Evolutionary conservation across 2,113 vertebrate genomes (phyloP), one percentile per base, ranked within the genome.

Genomic region (Quiscalus mexicanus): DNA sequence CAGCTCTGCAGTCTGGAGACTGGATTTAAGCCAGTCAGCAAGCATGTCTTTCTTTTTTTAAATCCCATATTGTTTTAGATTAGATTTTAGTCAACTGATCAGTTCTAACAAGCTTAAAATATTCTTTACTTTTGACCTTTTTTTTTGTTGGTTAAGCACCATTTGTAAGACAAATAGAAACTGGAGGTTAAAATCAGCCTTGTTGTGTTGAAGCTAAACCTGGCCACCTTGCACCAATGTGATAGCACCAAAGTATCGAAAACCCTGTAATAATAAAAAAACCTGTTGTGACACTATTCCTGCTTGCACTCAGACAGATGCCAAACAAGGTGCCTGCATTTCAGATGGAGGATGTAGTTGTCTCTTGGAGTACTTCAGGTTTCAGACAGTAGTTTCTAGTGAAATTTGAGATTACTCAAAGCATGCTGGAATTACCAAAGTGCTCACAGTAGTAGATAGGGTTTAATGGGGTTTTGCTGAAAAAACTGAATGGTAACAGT

Each of bases 61-160:
- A 83, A 62, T 56, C 47, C 28, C 55, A 28, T 81, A 45, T 84
- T 84, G 41, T 74, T 39, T 60, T 77, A 94, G 49, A 60, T 94
- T 92, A 90, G 35, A 60, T 90, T 95, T 90, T 81, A 77, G 52
- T 84, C 44, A 84, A 9, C 33, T 59, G 75, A 55, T 96, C 88
- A 84, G 69, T 94, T 86, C 77, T 89, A 89, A 68, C 60, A 78
- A 28, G n/a, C 33, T 95, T 93, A 96, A 92, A 82, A 82, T 84
- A 84, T 21, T 90, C 70, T 88, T 53, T 74, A 81, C 69, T 89
- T 79, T 31, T 58, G 76, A 68, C 58, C 53, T 71, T 49, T 75
- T 47, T 47, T 94, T 89, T 35, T 90, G 75, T 73, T 88, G 82
- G 27, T 41, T 87, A 83, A 83, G 78, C 91, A 68, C 19, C 20